Evolutionary conservation across 2,888 invertebrate genomes (phyloP), one percentile per base, ranked within the genome.

Genomic region (Cephus pygmeus): DNA sequence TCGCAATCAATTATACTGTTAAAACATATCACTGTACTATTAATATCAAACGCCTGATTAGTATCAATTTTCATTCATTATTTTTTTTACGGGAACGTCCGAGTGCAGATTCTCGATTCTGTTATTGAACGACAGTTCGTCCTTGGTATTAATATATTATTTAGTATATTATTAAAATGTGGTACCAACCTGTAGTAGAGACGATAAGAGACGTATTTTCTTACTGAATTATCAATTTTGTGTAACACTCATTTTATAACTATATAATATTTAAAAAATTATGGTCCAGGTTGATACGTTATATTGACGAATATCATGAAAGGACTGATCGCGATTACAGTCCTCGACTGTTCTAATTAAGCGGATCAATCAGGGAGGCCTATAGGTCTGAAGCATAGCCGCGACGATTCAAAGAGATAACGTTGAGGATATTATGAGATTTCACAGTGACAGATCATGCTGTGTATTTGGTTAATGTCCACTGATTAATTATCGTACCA

Each of bases 321-420:
- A 56, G 56, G 56, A 23, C 23, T 56, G 56, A 9, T 23, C 23
- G 56, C 23, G 56, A 30, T n/a, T 35, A 34, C 30, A 34, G 35
- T 30, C 23, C 74, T 34, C 74, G 35, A 34, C 74, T 34, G n/a
- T 33, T 68, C 33, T 31, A 75, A 75, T 56, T 75, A 23, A 23
- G 36, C 74, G 36, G 36, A 77, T 77, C 77, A 35, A 77, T 77
- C 77, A 77, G 77, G 2, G 56, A 56, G 23, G 23, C 31, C 77
- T 69, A 77, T 75, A 69, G 34, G 15, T 56, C 23, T 56, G 56
- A 23, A 76, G 40, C 34, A 34, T 76, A 11, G 56, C 15, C 71
- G 56, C 56, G 15, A 9, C 56, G 56, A 56, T 56, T 56, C 56
- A 56, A 56, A 34, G 69, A 69, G 74, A 74, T 75, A 75, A 77